Base-by-base conservation (phyloP, 2,113 vertebrate genomes). In the Psilopsiagon aymara region DNA sequence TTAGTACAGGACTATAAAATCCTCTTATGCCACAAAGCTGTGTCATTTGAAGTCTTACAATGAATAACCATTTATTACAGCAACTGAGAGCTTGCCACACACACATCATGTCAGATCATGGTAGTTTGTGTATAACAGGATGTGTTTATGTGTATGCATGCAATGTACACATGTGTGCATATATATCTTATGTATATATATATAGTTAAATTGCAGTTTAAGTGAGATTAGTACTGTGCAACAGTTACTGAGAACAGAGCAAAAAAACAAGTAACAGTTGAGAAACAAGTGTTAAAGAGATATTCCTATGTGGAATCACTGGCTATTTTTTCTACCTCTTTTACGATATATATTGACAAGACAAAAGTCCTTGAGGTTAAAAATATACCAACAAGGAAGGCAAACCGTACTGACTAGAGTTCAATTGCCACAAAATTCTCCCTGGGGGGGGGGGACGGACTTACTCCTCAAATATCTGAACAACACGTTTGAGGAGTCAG, bases 381-480 rank as follows among this genome's bases (percentile, higher is more conserved):
- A 93, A 77, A 44, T 43, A 53, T 46, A 81, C 70, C 68, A 93
- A 82, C 73, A 92, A 97, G 90, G 81, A 95, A 96, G 70, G 90
- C 44, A 97, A 95, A 87, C 44, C 39, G 78, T 93, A 79, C 92
- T 96, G 92, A 97, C 31, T 69, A 92, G 77, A 97, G 88, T 81
- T 97, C 82, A 97, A 63, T 94, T 94, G 97, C 83, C 94, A 94
- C 83, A 66, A 90, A 92, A 78, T 91, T 97, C 84, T 92, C 83
- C 96, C 91, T 80, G 90, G 51, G 73, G 95, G 90, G 73, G 60
- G 35, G 35, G 35, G 35, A 82, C 81, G 90, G 82, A 82, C 81
- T 76, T 82, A 82, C 76, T 97, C 89, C 77, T 97, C 96, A 96
- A 96, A 97, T 94, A 23, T 92, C 90, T 95, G 96, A 97, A 86